Base-by-base conservation (phyloP, 2,797 vertebrate species). In the Fistularia commersonii region DNA sequence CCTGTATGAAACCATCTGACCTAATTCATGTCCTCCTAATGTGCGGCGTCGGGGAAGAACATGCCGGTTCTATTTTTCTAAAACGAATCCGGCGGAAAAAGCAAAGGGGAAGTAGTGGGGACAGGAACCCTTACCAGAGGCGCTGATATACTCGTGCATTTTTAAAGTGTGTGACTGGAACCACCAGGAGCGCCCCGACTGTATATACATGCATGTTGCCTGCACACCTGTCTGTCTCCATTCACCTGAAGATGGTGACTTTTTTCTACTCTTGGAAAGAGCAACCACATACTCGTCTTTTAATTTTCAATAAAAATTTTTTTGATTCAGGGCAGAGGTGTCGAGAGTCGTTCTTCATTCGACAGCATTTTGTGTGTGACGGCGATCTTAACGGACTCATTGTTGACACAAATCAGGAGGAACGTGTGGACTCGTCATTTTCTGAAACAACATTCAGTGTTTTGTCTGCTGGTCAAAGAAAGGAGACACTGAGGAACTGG, bases 231-330 rank as follows among this genome's bases (percentile, higher is more conserved):
- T 79, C 37, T 34, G 13, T 49, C 41, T 62, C 62, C 52, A 72
- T 79, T 41, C 37, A 63, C 66, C 60, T 43, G 34, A 77, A 64
- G 64, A 61, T 59, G 52, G 69, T 46, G 43, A 68, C 61, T 72
- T 88, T 87, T 90, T 23, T 23, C n/a, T 23, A 61, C 85, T 85
- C 78, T 75, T 45, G 68, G 12, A 33, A 49, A 64, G 46, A 77
- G 73, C 72, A 84, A 72, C 67, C 46, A 67, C 67, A 50, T 79
- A 57, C 44, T 51, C 69, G 60, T 87, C 61, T 82, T 77, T 80
- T 82, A 41, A 78, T 83, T 86, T 83, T 80, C 82, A 86, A 82
- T 90, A 88, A 89, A 79, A 55, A 31, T 64, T 61, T 62, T 64
- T 81, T 77, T 69, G 48, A 76, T 80, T 84, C 65, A 56, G 61